Evolutionary conservation across 2,113 vertebrate genomes (phyloP).

Genomic region (Upupa epops): DNA sequence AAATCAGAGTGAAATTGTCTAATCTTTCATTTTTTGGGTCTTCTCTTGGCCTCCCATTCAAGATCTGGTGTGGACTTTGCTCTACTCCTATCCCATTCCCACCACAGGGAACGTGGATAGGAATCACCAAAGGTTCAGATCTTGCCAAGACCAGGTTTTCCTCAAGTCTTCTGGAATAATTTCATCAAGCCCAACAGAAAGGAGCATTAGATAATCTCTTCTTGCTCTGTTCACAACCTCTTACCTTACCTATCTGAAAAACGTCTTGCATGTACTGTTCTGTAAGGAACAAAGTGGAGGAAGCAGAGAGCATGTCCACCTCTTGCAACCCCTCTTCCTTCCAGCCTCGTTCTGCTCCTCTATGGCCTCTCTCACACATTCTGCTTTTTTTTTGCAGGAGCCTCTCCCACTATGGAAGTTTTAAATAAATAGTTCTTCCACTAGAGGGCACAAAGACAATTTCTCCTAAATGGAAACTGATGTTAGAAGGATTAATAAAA

Average conservation of each 20-base stretch:
- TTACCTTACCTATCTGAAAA: not conserved
- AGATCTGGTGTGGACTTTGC: not conserved
- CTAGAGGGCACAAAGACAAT: slow-evolving; percentile 64
- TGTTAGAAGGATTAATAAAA: not conserved
- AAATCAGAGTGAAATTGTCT: not conserved
- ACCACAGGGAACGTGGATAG: accelerated
- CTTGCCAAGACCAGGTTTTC: not conserved
- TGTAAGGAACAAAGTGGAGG: not conserved
- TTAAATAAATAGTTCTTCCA: slow-evolving; percentile 41
- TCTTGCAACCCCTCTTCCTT: not conserved
- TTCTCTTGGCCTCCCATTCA: not conserved
- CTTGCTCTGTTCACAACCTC: not conserved
- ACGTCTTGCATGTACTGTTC: not conserved
- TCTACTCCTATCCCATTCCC: not conserved
- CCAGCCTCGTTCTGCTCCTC: not conserved
- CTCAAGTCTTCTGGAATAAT: not conserved
- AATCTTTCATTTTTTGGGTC: not conserved
- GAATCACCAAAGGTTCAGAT: not conserved
- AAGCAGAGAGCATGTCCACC: not conserved
- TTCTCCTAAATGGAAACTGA: slow-evolving; percentile 9
- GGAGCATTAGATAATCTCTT: not conserved
- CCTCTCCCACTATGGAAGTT: not conserved
- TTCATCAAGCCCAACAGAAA: not conserved
- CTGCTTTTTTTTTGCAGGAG: not conserved
- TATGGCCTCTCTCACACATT: not conserved